Percentiles rank a stretch among this genome's conserved stretches.
phyloP scores from a whole-genome alignment of 2,888 invertebrate species.

The Geophilus truncorum region DNA sequence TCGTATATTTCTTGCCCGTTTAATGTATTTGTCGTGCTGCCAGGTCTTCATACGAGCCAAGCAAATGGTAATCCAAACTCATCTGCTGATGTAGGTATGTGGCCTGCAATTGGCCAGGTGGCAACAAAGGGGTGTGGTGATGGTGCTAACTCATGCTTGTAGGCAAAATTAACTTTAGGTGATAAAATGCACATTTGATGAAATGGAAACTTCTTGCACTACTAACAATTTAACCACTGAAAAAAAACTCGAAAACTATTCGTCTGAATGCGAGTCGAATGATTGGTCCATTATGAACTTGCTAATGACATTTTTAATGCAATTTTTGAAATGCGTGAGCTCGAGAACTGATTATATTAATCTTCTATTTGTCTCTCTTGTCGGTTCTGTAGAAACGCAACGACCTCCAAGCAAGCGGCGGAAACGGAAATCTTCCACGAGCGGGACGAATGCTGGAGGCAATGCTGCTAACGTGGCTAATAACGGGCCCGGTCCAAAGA shows the following conservation, averaged over 20 bases:
- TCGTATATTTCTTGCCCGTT: constrained; percentile 28
- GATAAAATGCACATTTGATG: constrained; percentile 21
- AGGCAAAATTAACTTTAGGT: constrained; percentile 23
- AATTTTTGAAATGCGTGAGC: not conserved
- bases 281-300: not conserved
- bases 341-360: not conserved
- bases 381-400: constrained; percentile 69
- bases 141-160: constrained; percentile 23
- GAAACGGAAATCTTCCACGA: constrained; percentile 89
- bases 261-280: not conserved
- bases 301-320: not conserved
- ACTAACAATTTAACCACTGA: constrained; percentile 14
- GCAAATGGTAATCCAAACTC: constrained; percentile 37
- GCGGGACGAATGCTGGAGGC: constrained; percentile 57
- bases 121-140: constrained; percentile 21
- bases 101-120: constrained; percentile 30
- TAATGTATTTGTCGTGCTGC: constrained; percentile 28
- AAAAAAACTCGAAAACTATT: not conserved
- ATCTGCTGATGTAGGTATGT: constrained; percentile 37
- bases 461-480: constrained; percentile 41
- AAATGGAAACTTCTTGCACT: constrained; percentile 17
- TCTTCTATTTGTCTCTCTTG: too few relatives aligned
- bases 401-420: constrained; percentile 91
- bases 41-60: constrained; percentile 34
- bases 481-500: constrained; percentile 68